phyloP scores from a whole-genome alignment of 2,888 invertebrate genomes.

The Lingula anatina region DNA sequence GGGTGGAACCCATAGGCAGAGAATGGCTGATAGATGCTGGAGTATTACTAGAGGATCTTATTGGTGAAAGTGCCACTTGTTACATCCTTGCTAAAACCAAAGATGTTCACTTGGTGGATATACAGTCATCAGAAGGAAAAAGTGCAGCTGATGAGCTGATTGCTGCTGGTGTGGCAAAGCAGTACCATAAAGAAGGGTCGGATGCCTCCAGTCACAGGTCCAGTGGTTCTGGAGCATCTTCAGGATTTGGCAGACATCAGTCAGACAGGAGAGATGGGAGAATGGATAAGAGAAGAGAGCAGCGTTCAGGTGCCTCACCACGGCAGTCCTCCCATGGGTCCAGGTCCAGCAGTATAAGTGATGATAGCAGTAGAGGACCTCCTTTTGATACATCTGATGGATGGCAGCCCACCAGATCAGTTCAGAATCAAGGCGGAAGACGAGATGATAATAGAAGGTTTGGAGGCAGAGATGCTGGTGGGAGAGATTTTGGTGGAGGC shows the following conservation, averaged over 20 bases:
- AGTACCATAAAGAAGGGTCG: not conserved
- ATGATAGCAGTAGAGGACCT: not conserved
- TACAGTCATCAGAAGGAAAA: not conserved
- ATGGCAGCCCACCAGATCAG: not conserved
- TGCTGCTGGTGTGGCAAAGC: not conserved
- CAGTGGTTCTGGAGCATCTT: too few relatives aligned
- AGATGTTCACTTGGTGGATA: not conserved
- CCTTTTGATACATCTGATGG: not conserved
- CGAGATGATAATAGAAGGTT: slow-evolving; percentile 3
- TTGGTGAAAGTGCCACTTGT: not conserved
- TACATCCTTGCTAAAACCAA: not conserved
- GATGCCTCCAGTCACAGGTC: not conserved
- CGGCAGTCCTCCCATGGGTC: not conserved
- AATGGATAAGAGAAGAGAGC: not conserved
- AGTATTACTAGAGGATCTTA: not conserved
- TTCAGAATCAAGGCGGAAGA: not conserved
- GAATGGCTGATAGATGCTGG: not conserved
- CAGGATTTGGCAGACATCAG: too few relatives aligned
- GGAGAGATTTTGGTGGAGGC: slow-evolving; percentile 6
- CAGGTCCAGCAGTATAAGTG: not conserved
- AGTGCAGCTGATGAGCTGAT: not conserved
- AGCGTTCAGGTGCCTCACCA: not conserved
- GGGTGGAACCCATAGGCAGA: slow-evolving; percentile 16
- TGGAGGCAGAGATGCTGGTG: not conserved
- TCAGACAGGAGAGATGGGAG: not conserved